A percentile compares a stretch with the other conserved stretches of the same genome.
Evolutionary conservation across 2,888 invertebrate genomes (phyloP).

Genomic region (Heteromyza rotundicornis): DNA sequence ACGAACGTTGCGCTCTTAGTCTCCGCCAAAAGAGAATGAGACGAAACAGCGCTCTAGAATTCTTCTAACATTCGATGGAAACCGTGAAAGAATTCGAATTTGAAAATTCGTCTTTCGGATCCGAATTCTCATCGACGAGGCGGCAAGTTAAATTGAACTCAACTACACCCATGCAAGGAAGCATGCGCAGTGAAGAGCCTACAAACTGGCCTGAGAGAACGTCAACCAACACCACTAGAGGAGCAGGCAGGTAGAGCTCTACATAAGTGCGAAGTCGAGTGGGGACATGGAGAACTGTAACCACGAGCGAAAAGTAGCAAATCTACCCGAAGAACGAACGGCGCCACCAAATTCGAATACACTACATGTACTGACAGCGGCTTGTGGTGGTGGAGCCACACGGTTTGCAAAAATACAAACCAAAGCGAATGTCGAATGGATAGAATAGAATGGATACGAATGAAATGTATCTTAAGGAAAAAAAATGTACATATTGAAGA

Average conservation of each 20-base stretch:
- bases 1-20: not conserved
- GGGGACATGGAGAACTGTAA: too few species aligned
- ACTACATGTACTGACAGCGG: not conserved
- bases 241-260: not conserved
- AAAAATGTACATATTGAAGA: slow-evolving; percentile 10
- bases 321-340: too few species aligned
- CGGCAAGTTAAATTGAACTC: slow-evolving; percentile 4
- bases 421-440: not conserved
- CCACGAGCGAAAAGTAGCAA: too few species aligned
- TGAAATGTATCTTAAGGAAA: slow-evolving; percentile 20
- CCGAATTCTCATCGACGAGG: not conserved
- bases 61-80: not conserved
- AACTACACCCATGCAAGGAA: slow-evolving; percentile 20
- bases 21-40: not conserved
- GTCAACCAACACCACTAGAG: not conserved
- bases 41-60: too few species aligned
- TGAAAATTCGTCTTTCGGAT: slow-evolving; percentile 3
- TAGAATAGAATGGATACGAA: too few species aligned
- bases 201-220: too few species aligned
- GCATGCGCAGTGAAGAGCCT: slow-evolving; percentile 25
- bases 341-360: too few species aligned
- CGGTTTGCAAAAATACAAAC: slow-evolving; percentile 3
- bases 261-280: too few species aligned
- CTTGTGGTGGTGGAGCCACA: not conserved
- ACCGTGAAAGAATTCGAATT: slow-evolving; percentile 6